Base-by-base conservation (phyloP, 2,113 vertebrate genomes). In the Regulus satrapa region DNA sequence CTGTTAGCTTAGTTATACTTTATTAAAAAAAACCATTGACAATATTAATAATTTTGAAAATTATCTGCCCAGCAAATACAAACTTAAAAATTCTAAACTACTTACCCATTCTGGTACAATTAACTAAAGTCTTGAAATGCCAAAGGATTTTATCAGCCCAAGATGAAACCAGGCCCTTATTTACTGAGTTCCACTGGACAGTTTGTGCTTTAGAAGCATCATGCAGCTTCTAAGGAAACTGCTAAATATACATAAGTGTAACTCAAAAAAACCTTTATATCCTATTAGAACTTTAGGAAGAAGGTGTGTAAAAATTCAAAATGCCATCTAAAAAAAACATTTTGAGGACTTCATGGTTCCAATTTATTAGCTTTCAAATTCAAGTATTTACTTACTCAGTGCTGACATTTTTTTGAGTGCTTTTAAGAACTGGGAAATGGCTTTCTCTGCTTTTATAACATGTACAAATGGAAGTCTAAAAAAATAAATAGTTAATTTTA, bases 1-100 rank as follows among this genome's bases (percentile, higher is more conserved):
- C 43, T 91, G 84, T 97, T 97, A 98, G 88, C 59, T 94, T 76
- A 94, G 34, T 95, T 90, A 80, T 23, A 85, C 49, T 89, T 96
- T 64, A 48, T 48, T 58, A 92, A 45, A 83, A 97, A 96, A 97
- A 96, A 94, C 78, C 10, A 81, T 2, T 51, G 21, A 66, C 20
- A 14, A 52, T 18, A 29, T 26, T 43, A 75, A 58, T 41, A 90
- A 73, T 74, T 91, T 49, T 66, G 34, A 81, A 88, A 88, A 86
- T 31, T 59, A 88, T 55, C n/a, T 58, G 81, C n/a, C 11, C 28
- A 89, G 51, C 10, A 87, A 71, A 18, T 59, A 67, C 17, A 61
- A 67, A 76, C 38, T 23, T 36, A 63, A 7, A 79, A 11, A 64
- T 88, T 61, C 63, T 9, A 61, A 52, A 56, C 34, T 81, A 85